Evolutionary conservation across 2,888 invertebrate species (phyloP), one percentile per base, ranked within the genome.

Genomic region (Acanthosepion pharaonis): DNA sequence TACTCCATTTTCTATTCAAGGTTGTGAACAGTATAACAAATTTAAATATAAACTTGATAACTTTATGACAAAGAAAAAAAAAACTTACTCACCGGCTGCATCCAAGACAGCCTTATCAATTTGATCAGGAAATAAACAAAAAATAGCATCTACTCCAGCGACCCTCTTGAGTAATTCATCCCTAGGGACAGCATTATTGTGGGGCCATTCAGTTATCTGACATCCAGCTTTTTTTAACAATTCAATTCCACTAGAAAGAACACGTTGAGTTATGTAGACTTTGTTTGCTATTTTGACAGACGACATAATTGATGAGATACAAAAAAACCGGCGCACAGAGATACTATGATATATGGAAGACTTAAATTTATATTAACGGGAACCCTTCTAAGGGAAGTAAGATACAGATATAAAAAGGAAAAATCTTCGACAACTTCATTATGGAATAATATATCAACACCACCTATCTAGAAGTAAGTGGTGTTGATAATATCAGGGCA

Each of bases 51-150:
- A 42, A 42, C 42, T 42, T 42, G 42, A 42, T 42, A 42, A 42
- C 42, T 42, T 42, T 42, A 42, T 42, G 42, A 42, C 42, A 42
- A 42, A 42, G 42, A 42, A 42, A 42, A 42, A 42, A 42, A 42
- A 42, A 42, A 42, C 42, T 42, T 53, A 95, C 95, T 95, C 96
- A 98, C 98, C 98, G 23, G 98, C 98, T 95, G 98, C 97, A 95
- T 98, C 98, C 91, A 99, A 97, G 0, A 99, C 96, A 96, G 98
- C 98, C 20, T 98, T 98, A 96, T 99, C 98, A 96, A 99, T 98
- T 97, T 98, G 98, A 96, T 99, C 99, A 0, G 98, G 98, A 9
- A 99, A 97, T 55, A 98, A 97, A 97, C 99, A 99, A 97, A 98
- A 98, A 15, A 99, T 97, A 0, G 98, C 99, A 97, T 98, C 98